These are phyloP conservation scores for Ctenoplectra terminalis DNA, from an alignment of 1,140 invertebrate species.

Conservation along the genomic window DNA sequence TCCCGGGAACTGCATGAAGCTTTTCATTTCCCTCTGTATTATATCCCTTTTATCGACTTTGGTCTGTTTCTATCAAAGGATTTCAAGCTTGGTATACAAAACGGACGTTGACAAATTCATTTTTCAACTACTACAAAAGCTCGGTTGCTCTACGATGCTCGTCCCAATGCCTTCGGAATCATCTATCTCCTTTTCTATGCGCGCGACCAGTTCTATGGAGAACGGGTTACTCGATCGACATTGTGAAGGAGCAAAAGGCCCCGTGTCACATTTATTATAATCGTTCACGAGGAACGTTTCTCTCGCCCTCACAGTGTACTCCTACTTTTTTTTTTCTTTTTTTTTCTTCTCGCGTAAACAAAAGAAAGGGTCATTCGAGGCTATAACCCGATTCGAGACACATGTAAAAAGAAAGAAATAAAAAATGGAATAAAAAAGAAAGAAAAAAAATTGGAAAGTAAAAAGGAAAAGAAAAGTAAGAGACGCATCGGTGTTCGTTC, in stretches of 20 bases:
- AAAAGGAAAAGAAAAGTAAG: neutral
- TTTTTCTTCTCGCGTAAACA: neutral
- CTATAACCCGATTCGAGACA: slow-evolving; percentile 21
- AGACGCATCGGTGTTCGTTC: slow-evolving; percentile 11
- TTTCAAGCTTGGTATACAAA: neutral
- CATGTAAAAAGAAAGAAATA: neutral
- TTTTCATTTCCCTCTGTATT: slow-evolving; percentile 21
- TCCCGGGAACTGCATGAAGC: neutral
- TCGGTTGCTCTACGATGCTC: neutral
- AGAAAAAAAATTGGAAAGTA: neutral
- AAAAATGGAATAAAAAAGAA: neutral
- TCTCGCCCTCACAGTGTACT: neutral
- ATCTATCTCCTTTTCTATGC: slow-evolving; percentile 9
- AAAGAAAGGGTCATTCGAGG: neutral
- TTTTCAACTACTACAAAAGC: slow-evolving; percentile 40
- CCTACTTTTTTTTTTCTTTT: neutral
- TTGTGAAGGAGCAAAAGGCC: slow-evolving; percentile 15
- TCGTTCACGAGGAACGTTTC: slow-evolving; percentile 12
- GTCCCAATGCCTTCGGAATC: neutral
- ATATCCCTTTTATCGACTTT: neutral
- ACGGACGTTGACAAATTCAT: slow-evolving; percentile 49
- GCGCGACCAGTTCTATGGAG: slow-evolving; percentile 17
- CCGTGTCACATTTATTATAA: slow-evolving; percentile 34
- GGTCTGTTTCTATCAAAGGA: slow-evolving; percentile 20
- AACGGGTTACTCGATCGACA: slow-evolving; percentile 47